phyloP scores from a whole-genome alignment of 2,888 invertebrate species.

The Idaea dimidiata region DNA sequence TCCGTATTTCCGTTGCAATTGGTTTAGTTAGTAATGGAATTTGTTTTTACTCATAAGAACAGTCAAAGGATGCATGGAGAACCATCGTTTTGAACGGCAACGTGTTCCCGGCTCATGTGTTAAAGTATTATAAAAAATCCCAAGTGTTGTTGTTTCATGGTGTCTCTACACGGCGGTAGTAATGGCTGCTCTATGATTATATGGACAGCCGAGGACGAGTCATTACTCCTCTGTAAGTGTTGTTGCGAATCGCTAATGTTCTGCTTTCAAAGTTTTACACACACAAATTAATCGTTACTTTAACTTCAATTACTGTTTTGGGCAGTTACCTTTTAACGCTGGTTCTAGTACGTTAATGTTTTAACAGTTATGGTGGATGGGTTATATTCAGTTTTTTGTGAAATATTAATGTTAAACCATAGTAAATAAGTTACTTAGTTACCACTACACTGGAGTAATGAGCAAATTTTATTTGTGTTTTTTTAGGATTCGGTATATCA shows the following conservation, averaged over 20 bases:
- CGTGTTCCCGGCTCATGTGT: constrained; percentile 1
- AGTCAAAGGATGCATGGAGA: too few relatives aligned
- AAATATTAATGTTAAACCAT: too few relatives aligned
- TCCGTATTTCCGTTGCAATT: too few relatives aligned
- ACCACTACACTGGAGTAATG: too few relatives aligned
- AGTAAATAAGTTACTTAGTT: too few relatives aligned
- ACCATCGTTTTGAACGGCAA: too few relatives aligned
- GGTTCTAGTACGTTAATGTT: neutral
- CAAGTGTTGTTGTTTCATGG: constrained; percentile 20
- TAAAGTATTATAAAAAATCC: neutral
- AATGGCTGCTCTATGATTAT: constrained; percentile 80
- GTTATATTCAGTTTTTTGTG: neutral
- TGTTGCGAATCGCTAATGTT: constrained; percentile 78
- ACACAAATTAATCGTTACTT: constrained; percentile 71
- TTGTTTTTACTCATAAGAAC: too few relatives aligned
- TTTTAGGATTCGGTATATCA: too few relatives aligned
- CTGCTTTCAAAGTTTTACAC: constrained; percentile 70
- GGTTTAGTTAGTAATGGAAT: too few relatives aligned
- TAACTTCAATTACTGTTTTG: constrained; percentile 54
- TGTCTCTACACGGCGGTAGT: constrained; percentile 59
- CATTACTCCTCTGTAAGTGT: constrained; percentile 79
- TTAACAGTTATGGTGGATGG: neutral
- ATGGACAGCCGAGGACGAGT: constrained; percentile 81
- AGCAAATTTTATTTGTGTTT: too few relatives aligned
- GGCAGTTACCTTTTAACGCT: constrained; percentile 29